Percentiles rank a stretch among this genome's conserved stretches.
These are phyloP conservation scores for Parnassius glacialis DNA, from an alignment of 2,888 invertebrate species.

Conservation along the genomic window DNA sequence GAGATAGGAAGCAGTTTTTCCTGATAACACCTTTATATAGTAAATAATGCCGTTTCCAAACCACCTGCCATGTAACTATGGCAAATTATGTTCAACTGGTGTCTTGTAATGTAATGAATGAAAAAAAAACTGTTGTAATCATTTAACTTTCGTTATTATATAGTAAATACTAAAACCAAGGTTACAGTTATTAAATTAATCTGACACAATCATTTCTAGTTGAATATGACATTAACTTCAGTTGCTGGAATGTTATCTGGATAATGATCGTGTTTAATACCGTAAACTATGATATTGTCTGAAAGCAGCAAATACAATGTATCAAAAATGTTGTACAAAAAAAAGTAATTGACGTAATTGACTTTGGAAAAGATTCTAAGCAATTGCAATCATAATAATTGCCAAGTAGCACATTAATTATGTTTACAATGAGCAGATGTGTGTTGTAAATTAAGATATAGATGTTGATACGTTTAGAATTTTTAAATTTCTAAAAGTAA, in stretches of 20 bases:
- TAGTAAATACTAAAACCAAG: constrained; percentile 28
- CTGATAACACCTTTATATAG: too few relatives aligned
- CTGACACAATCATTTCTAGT: constrained; percentile 33
- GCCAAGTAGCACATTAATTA: background rate
- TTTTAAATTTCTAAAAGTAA: too few relatives aligned
- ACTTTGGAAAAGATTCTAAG: too few relatives aligned
- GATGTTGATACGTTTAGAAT: too few relatives aligned
- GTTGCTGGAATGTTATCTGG: constrained; percentile 48
- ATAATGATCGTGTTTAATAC: constrained; percentile 35
- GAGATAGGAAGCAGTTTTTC: too few relatives aligned
- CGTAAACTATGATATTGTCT: constrained; percentile 33
- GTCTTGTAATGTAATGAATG: too few relatives aligned
- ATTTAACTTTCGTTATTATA: background rate
- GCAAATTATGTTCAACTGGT: too few relatives aligned
- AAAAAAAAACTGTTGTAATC: too few relatives aligned
- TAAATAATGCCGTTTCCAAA: too few relatives aligned
- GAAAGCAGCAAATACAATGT: constrained; percentile 25
- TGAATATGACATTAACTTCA: constrained; percentile 46
- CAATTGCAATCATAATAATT: constrained; percentile 2
- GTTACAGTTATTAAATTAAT: constrained; percentile 33
- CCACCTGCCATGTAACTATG: too few relatives aligned
- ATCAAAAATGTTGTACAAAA: constrained; percentile 14
- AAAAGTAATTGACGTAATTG: background rate
- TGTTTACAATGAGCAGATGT: too few relatives aligned
- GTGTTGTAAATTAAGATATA: too few relatives aligned